Conservation (phyloP, 2,113 vertebrate genomes). For the Scopus umbretta region DNA sequence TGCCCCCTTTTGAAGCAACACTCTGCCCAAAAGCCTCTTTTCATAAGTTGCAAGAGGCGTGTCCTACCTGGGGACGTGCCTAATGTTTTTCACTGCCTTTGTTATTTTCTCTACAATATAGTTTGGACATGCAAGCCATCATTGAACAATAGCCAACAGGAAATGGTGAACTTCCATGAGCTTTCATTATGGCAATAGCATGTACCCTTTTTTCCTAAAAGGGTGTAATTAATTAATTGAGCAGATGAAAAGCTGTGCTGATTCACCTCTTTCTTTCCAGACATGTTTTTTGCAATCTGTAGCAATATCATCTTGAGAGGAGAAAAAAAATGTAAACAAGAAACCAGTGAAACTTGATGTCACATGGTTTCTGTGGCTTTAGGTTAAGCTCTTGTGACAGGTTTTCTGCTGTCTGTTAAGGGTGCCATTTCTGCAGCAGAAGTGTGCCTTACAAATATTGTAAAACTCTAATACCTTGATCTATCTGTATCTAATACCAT, state of each 20-base stretch:
- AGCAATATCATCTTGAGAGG: neutral
- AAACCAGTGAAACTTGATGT: neutral
- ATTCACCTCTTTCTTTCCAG: neutral
- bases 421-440: neutral
- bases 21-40: neutral
- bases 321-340: neutral
- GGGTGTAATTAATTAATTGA: neutral
- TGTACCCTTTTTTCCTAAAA: neutral
- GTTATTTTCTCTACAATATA: neutral
- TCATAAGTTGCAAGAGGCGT: neutral
- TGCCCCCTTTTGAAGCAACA: neutral
- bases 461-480: neutral
- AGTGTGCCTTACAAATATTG: neutral
- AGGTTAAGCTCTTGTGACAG: neutral
- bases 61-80: neutral
- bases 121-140: neutral
- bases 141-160: neutral
- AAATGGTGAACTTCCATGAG: neutral
- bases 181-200: neutral
- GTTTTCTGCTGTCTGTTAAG: neutral
- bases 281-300: neutral
- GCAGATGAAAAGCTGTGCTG: neutral
- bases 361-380: neutral
- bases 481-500: neutral
- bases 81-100: neutral